These are phyloP conservation scores for Aromia moschata DNA, from an alignment of 2,888 invertebrate genomes.

Conservation along the genomic window DNA sequence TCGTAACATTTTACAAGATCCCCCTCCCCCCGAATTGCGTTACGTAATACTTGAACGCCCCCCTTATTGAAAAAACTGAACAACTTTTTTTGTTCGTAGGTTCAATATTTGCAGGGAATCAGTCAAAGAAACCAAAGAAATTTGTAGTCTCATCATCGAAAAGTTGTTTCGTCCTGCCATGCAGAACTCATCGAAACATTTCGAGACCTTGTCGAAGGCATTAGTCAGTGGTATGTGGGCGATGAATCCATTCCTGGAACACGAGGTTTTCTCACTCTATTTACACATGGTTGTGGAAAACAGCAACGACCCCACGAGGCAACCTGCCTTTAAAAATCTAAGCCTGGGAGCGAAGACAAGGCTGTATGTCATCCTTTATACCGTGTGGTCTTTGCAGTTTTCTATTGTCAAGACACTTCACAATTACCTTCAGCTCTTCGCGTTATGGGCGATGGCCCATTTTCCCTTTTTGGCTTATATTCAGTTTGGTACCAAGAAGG, in stretches of 20 bases:
- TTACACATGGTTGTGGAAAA: conserved; percentile 43
- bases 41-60: too few species aligned
- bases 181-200: conserved; percentile 68
- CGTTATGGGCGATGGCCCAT: conserved; percentile 70
- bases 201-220: conserved; percentile 70
- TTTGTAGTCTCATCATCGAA: conserved; percentile 68
- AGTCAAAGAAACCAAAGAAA: conserved; percentile 70
- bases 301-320: conserved; percentile 34
- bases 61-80: too few species aligned
- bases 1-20: too few species aligned
- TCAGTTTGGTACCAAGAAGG: conserved; percentile 70
- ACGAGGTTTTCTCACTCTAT: conserved; percentile 67
- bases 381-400: conserved; percentile 52
- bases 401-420: conserved; percentile 67
- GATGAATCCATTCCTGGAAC: conserved; percentile 71
- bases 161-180: conserved; percentile 72
- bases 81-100: too few species aligned
- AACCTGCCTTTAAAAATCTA: conserved; percentile 30
- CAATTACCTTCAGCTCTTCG: conserved; percentile 69
- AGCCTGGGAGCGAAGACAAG: conserved; percentile 30
- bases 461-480: conserved; percentile 76
- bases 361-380: conserved; percentile 34
- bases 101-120: conserved; percentile 76
- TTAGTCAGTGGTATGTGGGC: conserved; percentile 76
- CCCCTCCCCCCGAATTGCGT: too few species aligned